phyloP scores from a whole-genome alignment of 2,888 invertebrate species.

The Scaptomyza tumidula region DNA sequence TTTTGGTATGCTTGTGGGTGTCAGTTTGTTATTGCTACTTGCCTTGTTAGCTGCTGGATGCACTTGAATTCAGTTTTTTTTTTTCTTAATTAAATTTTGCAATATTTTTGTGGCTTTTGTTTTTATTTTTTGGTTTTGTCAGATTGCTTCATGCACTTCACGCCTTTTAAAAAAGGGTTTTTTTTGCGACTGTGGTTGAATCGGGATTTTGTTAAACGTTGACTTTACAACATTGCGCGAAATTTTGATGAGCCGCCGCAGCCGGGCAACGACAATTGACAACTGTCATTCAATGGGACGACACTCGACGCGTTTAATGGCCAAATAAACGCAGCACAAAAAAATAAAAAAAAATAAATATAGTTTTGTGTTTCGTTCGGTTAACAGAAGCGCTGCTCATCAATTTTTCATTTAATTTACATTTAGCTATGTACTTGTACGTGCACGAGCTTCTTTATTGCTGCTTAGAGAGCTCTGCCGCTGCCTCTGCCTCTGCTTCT shows the following conservation, averaged over 20 bases:
- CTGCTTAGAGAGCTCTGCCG: conserved; percentile 7
- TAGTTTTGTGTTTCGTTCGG: conserved; percentile 1
- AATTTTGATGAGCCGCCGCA: conserved; percentile 55
- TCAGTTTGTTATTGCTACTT: conserved; percentile 32
- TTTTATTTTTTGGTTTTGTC: conserved; percentile 12
- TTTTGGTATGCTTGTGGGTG: conserved; percentile 27
- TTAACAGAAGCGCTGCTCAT: conserved; percentile 55
- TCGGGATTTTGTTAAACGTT: conserved; percentile 23
- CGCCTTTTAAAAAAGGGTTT: conserved; percentile 28
- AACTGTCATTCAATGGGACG: conserved; percentile 64
- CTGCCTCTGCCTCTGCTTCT: neutral
- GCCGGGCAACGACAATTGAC: conserved; percentile 74
- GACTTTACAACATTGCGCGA: conserved; percentile 45
- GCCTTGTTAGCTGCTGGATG: conserved; percentile 32
- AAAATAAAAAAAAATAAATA: conserved; percentile 25
- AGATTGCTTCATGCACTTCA: conserved; percentile 33
- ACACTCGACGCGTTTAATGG: conserved; percentile 69
- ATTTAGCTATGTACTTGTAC: conserved; percentile 66
- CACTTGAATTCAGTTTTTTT: conserved; percentile 24
- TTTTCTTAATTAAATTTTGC: conserved; percentile 5
- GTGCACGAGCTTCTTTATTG: conserved; percentile 31
- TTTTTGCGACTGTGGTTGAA: neutral
- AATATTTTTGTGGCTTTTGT: neutral
- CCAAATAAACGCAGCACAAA: conserved; percentile 64
- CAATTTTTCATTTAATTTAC: conserved; percentile 81